A percentile compares a stretch with the other conserved stretches of the same genome.
These are phyloP conservation scores for Centropus unirufus DNA, from an alignment of 2,113 vertebrate genomes.

Conservation along the genomic window DNA sequence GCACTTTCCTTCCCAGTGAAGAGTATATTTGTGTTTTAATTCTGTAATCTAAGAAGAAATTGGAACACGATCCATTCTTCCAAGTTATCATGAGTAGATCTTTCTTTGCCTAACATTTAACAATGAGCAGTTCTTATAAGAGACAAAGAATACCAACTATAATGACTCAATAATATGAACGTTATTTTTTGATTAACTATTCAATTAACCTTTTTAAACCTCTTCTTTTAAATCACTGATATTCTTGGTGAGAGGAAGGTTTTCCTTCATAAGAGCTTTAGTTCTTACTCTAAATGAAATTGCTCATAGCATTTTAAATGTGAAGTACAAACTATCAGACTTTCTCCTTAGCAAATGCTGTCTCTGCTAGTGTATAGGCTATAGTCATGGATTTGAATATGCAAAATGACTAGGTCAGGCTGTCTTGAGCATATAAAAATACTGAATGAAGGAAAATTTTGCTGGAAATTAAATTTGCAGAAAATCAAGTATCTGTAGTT, in stretches of 20 bases:
- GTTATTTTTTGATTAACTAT: background rate
- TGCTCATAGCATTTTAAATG: background rate
- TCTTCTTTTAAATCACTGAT: background rate
- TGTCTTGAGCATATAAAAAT: slow-evolving; percentile 57
- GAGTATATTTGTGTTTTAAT: background rate
- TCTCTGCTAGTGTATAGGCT: background rate
- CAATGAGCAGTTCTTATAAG: background rate
- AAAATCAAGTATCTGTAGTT: slow-evolving; percentile 75
- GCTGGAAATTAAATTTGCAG: slow-evolving; percentile 74
- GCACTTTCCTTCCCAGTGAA: fast-evolving
- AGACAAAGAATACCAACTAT: background rate
- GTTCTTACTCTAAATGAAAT: background rate
- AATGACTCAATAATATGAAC: background rate
- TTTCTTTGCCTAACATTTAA: background rate
- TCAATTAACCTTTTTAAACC: background rate
- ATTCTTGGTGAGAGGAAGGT: background rate
- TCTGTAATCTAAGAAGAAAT: background rate
- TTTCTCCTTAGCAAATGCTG: slow-evolving; percentile 11
- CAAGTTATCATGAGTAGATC: background rate
- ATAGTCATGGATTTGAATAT: slow-evolving; percentile 42
- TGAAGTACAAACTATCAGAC: background rate
- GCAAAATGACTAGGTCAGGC: slow-evolving; percentile 66
- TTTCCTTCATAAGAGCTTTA: background rate
- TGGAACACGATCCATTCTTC: background rate
- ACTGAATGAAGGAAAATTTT: slow-evolving; percentile 69